Evolutionary conservation across 2,797 vertebrate species (phyloP).

Genomic region (Urosaurus nigricauda): DNA sequence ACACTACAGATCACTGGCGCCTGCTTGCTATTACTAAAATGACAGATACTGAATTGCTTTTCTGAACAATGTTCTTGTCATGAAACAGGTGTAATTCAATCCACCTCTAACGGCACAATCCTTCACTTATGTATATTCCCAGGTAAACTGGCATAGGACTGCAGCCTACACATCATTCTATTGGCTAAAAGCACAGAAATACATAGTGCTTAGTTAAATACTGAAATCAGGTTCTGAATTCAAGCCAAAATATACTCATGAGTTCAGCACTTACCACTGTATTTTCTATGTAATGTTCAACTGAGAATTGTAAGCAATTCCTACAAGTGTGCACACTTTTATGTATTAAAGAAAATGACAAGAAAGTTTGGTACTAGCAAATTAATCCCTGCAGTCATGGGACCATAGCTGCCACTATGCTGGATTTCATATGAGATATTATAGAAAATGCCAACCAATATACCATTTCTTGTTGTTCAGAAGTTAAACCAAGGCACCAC

Average conservation of each 20-base stretch:
- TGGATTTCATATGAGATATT: not conserved
- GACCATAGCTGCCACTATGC: not conserved
- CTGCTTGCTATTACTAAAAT: not conserved
- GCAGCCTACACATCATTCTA: not conserved
- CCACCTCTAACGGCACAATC: not conserved
- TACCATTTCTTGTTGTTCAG: not conserved
- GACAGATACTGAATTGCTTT: constrained; percentile 17
- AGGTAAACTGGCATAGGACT: not conserved
- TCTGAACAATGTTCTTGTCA: constrained; percentile 26
- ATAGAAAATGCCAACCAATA: not conserved
- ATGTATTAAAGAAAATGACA: not conserved
- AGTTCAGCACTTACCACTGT: not conserved
- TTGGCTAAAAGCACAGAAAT: constrained; percentile 18
- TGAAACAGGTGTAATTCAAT: constrained; percentile 11
- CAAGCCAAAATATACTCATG: constrained; percentile 1
- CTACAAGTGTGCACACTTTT: not conserved
- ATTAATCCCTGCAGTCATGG: not conserved
- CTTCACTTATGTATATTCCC: not conserved
- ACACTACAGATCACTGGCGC: constrained; percentile 1
- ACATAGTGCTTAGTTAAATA: not conserved
- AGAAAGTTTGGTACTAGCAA: not conserved
- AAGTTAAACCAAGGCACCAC: not conserved
- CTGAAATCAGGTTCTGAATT: not conserved
- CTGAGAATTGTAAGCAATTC: not conserved
- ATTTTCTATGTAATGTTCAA: not conserved